Evolutionary conservation across 2,888 invertebrate genomes (phyloP), one percentile per base, ranked within the genome.

Genomic region (Argyra leucocephala): DNA sequence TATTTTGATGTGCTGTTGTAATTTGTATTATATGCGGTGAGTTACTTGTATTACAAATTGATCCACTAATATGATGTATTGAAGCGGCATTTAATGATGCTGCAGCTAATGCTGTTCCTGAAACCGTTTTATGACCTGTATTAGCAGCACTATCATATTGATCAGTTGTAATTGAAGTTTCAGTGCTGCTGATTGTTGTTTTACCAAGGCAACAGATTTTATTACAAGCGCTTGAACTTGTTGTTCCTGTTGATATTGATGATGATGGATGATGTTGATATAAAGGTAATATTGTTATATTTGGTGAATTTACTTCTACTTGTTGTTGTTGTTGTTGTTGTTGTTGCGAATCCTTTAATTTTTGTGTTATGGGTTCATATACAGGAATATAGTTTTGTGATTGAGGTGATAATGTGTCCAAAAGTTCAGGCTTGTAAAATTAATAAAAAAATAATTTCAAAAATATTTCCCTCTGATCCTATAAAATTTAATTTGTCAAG

Each of bases 91-190:
- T 64, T 31, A 60, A 69, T n/a, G 75, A 69, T 26, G 75, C 69
- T 26, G 74, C 31, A 31, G 31, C 70, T 36, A 74, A 76, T 57
- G 78, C 78, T 31, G 31, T 31, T 63, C 75, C 76, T 66, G 77
- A 76, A 70, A 77, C 74, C 57, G 76, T 72, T 60, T 58, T 67
- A 23, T 31, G 31, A 48, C 60, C 62, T 61, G 62, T 60, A 36
- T 18, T 60, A 23, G 60, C 64, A 21, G 23, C 60, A 22, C 23
- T 1, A 24, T 15, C 6, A 18, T 23, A 22, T 23, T 24, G 22
- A 24, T 24, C 60, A 24, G 3, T 24, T 12, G 10, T 7, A 22
- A 22, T 12, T 57, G 22, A 10, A 22, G 57, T 22, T 22, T 57
- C 12, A 22, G 60, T 23, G 18, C 24, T 22, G 23, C 22, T 24